Evolutionary conservation across 2,888 invertebrate species (phyloP).

Genomic region (Mechanitis messenoides): DNA sequence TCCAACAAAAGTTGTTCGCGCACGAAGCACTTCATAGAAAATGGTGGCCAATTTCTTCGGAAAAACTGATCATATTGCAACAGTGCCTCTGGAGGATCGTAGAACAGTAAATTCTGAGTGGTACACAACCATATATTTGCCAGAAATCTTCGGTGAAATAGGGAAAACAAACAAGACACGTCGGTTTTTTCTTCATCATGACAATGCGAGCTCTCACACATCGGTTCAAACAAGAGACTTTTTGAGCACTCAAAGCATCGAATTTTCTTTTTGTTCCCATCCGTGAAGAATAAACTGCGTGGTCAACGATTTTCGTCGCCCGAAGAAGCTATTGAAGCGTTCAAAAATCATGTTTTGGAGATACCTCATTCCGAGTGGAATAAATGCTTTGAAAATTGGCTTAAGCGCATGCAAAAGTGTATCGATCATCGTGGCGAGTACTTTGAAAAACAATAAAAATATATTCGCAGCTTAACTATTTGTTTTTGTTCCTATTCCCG

Average conservation of each 20-base stretch:
- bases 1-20: conserved; percentile 28
- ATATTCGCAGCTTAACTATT: background rate
- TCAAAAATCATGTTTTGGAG: conserved; percentile 25
- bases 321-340: conserved; percentile 26
- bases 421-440: conserved; percentile 10
- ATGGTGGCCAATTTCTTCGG: conserved; percentile 26
- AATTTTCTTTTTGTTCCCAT: conserved; percentile 24
- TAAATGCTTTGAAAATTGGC: conserved; percentile 25
- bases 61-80: conserved; percentile 20
- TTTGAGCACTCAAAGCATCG: conserved; percentile 19
- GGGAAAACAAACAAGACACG: conserved; percentile 8
- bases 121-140: conserved; percentile 36
- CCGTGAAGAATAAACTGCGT: conserved; percentile 24
- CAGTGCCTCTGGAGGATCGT: background rate
- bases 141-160: conserved; percentile 25
- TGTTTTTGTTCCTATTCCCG: background rate
- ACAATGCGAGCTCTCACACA: conserved; percentile 15
- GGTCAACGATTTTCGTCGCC: conserved; percentile 25
- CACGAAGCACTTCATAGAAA: conserved; percentile 22
- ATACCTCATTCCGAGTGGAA: conserved; percentile 23
- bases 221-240: conserved; percentile 23
- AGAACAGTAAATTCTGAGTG: conserved; percentile 34
- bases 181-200: conserved; percentile 24
- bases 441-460: conserved; percentile 7
- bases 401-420: conserved; percentile 19